Evolutionary conservation across 2,797 vertebrate genomes (phyloP).

Genomic region (Falco berigora): DNA sequence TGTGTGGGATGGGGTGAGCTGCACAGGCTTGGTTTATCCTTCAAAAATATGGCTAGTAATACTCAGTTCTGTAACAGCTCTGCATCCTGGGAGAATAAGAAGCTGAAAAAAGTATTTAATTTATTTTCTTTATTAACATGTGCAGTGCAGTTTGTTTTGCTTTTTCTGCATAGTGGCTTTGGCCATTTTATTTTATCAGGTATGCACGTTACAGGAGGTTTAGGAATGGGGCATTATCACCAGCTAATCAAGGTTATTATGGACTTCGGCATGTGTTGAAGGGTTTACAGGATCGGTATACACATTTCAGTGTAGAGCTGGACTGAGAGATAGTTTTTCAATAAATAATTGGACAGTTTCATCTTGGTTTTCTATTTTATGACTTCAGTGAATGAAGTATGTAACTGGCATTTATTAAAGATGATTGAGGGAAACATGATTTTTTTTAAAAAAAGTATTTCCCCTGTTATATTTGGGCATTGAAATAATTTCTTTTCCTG

Average conservation of each 20-base stretch:
- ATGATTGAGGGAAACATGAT: neutral
- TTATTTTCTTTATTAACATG: neutral
- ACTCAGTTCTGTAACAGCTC: neutral
- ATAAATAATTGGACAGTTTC: neutral
- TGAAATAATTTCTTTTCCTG: neutral
- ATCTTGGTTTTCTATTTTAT: neutral
- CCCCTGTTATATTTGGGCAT: neutral
- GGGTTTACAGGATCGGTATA: neutral
- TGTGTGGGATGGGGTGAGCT: conserved; percentile 47
- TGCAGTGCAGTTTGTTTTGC: neutral
- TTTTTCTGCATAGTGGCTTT: neutral
- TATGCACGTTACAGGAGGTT: neutral
- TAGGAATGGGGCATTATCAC: neutral
- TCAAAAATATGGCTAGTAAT: conserved; percentile 1
- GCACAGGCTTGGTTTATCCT: conserved; percentile 1
- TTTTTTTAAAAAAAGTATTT: neutral
- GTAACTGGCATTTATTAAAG: neutral
- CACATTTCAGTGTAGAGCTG: neutral
- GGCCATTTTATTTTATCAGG: neutral
- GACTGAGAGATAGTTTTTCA: neutral
- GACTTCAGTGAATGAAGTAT: neutral
- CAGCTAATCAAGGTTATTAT: neutral
- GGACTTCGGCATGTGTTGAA: neutral
- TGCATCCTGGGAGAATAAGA: neutral
- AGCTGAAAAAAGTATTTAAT: neutral